Conservation (phyloP, 2,888 invertebrate genomes). For the Drosophila gaucha region DNA sequence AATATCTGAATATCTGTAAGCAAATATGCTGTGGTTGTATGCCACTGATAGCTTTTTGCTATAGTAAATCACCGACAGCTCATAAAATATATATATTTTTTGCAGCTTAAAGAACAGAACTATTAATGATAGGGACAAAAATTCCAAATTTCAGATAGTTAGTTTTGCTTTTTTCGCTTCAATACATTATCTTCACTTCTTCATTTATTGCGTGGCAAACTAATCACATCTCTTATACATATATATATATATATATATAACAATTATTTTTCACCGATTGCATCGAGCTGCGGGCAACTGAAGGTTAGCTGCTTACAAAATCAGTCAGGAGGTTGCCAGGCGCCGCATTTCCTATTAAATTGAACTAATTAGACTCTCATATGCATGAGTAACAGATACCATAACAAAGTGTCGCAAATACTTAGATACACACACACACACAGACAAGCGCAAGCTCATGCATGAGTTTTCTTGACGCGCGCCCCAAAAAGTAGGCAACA, state of each 20-base stretch:
- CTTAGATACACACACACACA: neutral
- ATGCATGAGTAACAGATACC: slow-evolving; percentile 31
- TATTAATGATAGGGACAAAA: too few species aligned
- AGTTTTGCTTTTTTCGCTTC: too few species aligned
- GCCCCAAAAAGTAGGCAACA: slow-evolving; percentile 31
- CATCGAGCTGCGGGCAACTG: neutral
- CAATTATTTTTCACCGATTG: neutral
- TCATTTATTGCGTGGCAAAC: too few species aligned
- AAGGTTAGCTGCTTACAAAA: slow-evolving; percentile 13
- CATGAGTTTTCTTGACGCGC: slow-evolving; percentile 3
- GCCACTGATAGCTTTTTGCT: too few species aligned
- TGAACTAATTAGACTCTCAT: slow-evolving; percentile 51
- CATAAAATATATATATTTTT: too few species aligned
- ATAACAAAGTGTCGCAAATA: slow-evolving; percentile 27
- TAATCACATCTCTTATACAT: too few species aligned
- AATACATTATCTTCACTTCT: neutral
- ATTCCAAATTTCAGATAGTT: neutral
- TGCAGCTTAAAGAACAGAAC: too few species aligned
- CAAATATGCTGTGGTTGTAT: too few species aligned
- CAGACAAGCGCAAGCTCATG: neutral
- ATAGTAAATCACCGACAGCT: too few species aligned
- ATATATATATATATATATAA: neutral
- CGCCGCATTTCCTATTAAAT: slow-evolving; percentile 32
- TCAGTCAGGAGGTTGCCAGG: slow-evolving; percentile 34
- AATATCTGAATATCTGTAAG: too few species aligned